Percentiles rank a stretch among this genome's conserved stretches.
These are phyloP conservation scores for Sturnira hondurensis DNA, from an alignment of 2,113 vertebrate genomes.

Conservation along the genomic window DNA sequence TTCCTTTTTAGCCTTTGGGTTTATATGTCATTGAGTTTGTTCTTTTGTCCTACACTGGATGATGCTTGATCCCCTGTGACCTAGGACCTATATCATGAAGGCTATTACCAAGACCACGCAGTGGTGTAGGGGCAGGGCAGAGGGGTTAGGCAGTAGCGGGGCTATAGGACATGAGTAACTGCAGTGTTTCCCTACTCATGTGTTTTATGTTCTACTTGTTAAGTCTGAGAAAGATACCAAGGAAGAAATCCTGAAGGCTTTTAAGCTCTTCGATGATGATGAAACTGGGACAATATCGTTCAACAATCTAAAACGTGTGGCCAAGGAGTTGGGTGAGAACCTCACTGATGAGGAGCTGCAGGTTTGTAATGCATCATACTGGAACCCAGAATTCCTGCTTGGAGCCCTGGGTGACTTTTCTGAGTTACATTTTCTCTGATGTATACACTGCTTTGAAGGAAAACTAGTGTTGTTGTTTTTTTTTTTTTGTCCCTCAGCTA, in stretches of 20 bases:
- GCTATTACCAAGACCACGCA: not conserved
- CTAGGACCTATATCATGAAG: not conserved
- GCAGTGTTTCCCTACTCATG: not conserved
- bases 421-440: not conserved
- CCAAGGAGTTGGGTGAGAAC: slow-evolving; percentile 94
- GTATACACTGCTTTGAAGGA: not conserved
- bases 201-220: slow-evolving; percentile 1
- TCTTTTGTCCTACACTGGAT: not conserved
- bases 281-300: slow-evolving; percentile 97
- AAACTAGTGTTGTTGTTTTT: too few relatives aligned
- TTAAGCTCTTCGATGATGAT: slow-evolving; percentile 94
- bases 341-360: slow-evolving; percentile 95
- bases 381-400: not conserved
- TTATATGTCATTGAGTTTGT: not conserved
- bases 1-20: not conserved
- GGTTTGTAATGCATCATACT: slow-evolving; percentile 67
- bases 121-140: not conserved
- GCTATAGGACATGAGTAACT: not conserved
- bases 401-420: not conserved
- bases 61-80: not conserved
- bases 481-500: not conserved
- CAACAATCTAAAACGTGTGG: slow-evolving; percentile 93
- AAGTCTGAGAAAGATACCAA: slow-evolving; percentile 94
- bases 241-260: slow-evolving; percentile 97
- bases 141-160: not conserved